A percentile compares a stretch with the other conserved stretches of the same genome.
These are phyloP conservation scores for Hoplostethus mediterraneus DNA, from an alignment of 2,797 vertebrate genomes.

Conservation along the genomic window DNA sequence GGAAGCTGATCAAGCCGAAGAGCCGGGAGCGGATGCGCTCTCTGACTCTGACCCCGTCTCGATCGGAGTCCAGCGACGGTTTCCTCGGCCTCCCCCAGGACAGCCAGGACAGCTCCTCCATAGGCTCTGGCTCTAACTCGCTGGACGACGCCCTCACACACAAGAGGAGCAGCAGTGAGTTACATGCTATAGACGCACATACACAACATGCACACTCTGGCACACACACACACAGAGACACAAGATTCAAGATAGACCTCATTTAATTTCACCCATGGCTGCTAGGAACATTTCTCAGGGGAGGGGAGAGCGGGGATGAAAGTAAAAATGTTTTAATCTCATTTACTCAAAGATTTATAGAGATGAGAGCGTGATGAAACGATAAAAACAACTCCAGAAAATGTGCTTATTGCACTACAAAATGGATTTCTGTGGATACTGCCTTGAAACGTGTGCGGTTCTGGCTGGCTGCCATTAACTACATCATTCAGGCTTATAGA, in stretches of 20 bases:
- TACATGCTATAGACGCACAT: background rate
- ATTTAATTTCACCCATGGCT: background rate
- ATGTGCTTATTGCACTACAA: too few species aligned
- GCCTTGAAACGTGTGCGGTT: too few species aligned
- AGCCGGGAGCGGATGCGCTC: constrained; percentile 95
- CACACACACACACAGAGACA: background rate
- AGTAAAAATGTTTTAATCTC: too few species aligned
- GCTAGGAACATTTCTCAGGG: background rate
- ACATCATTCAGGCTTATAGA: too few species aligned
- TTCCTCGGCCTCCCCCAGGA: constrained; percentile 92
- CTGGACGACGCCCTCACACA: constrained; percentile 93
- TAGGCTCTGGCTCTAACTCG: constrained; percentile 98
- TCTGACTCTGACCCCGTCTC: constrained; percentile 90
- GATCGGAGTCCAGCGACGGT: constrained; percentile 93
- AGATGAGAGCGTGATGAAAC: too few species aligned
- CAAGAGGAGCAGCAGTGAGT: constrained; percentile 97
- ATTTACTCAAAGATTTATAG: too few species aligned
- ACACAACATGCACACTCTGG: background rate
- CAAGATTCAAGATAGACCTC: background rate
- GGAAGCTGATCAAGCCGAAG: constrained; percentile 96
- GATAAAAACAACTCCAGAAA: too few species aligned
- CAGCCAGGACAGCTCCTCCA: constrained; percentile 97
- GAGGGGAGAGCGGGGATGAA: too few species aligned
- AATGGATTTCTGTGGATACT: too few species aligned
- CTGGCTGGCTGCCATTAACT: too few species aligned